Evolutionary conservation across 2,113 vertebrate species (phyloP).

Genomic region (Tichodroma muraria): DNA sequence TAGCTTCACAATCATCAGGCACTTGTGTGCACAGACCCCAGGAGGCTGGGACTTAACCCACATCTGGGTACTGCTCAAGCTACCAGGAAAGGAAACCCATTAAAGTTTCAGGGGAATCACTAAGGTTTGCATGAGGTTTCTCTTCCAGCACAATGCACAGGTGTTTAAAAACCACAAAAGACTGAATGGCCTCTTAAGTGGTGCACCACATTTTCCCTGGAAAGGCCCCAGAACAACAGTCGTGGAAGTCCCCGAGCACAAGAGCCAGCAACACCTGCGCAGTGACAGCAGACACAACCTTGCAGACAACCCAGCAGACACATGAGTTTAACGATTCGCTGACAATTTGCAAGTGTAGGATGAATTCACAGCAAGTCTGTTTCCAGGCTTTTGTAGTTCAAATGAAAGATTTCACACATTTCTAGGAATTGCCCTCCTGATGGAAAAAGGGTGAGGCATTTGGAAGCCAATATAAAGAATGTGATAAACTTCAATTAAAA

Average conservation of each 20-base stretch:
- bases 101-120: not conserved
- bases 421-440: not conserved
- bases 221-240: not conserved
- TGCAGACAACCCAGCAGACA: not conserved
- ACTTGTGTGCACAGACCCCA: not conserved
- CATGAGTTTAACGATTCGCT: not conserved
- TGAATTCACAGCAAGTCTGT: conserved; percentile 25
- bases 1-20: not conserved
- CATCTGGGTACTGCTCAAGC: not conserved
- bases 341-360: conserved; percentile 13
- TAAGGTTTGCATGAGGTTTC: not conserved
- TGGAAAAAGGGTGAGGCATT: not conserved
- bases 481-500: conserved; percentile 15
- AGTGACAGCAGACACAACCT: not conserved
- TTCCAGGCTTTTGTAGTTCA: conserved; percentile 35
- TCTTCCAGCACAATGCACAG: not conserved
- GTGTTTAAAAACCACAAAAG: not conserved
- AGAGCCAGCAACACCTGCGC: not conserved
- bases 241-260: not conserved
- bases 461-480: not conserved
- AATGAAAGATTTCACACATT: conserved; percentile 21
- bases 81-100: not conserved
- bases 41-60: not conserved
- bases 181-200: not conserved
- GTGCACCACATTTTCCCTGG: not conserved